Conservation (phyloP, 2,797 vertebrate species). For the Spheniscus humboldti region DNA sequence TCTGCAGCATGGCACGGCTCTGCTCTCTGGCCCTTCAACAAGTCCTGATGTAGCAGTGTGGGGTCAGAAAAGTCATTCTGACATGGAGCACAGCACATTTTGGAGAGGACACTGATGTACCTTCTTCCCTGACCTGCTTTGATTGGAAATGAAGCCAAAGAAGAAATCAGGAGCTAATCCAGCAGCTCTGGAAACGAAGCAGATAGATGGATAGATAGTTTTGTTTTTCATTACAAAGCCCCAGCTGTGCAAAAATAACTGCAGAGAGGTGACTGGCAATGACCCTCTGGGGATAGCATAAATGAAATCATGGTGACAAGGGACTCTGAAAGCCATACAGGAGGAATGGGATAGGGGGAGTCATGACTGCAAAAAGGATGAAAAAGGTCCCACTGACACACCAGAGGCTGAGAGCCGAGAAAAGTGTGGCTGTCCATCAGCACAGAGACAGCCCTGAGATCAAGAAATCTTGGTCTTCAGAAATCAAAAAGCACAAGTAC, state of each 20-base stretch:
- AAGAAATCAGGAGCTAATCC: conserved; percentile 36
- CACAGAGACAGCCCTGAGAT: background rate
- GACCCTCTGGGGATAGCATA: background rate
- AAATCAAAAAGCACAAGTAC: background rate
- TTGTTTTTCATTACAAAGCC: conserved; percentile 47
- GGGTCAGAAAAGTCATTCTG: background rate
- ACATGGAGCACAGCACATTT: background rate
- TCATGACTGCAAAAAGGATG: background rate
- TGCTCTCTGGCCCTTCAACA: background rate
- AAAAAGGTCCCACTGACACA: background rate
- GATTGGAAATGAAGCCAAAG: background rate
- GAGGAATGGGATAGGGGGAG: background rate
- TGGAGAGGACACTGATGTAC: background rate
- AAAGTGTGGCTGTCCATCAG: rapidly evolving
- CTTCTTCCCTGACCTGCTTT: background rate
- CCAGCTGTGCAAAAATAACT: conserved; percentile 51
- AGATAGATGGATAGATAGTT: background rate
- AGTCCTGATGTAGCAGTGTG: background rate
- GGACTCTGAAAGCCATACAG: background rate
- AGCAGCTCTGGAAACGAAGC: conserved; percentile 36
- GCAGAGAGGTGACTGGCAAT: background rate
- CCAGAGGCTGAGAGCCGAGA: background rate
- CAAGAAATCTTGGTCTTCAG: background rate
- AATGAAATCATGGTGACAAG: background rate
- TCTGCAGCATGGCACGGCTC: background rate